Evolutionary conservation across 2,888 invertebrate genomes (phyloP).

Genomic region (Furcula furcula): DNA sequence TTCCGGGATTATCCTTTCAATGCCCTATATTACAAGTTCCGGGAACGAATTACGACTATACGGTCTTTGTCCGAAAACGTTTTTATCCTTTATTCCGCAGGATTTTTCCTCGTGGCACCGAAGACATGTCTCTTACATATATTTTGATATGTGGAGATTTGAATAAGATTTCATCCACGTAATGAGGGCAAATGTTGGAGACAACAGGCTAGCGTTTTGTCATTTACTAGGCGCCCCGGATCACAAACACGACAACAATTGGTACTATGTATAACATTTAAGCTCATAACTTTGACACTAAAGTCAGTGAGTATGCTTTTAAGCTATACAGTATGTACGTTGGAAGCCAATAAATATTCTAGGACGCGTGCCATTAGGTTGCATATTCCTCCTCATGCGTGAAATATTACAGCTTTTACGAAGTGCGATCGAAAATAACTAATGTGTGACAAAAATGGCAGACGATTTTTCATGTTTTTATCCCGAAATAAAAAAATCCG

Average conservation of each 20-base stretch:
- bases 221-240: no score
- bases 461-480: constrained; percentile 29
- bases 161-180: no score
- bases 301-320: no score
- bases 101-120: constrained; percentile 13
- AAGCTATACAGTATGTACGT: no score
- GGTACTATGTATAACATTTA: no score
- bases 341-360: neutral
- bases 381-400: neutral
- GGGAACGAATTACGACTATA: constrained; percentile 25
- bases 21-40: constrained; percentile 42
- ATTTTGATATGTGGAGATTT: no score
- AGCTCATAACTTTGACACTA: no score
- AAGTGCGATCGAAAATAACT: constrained; percentile 14
- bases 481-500: constrained; percentile 32
- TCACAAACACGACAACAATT: no score
- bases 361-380: neutral
- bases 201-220: no score
- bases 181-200: no score
- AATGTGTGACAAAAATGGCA: constrained; percentile 21
- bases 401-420: neutral
- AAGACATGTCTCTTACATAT: no score
- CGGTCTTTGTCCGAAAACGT: constrained; percentile 1
- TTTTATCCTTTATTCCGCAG: constrained; percentile 20
- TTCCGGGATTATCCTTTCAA: constrained; percentile 54